phyloP scores from a whole-genome alignment of 2,888 invertebrate species.

The Anoncus sp. region DNA sequence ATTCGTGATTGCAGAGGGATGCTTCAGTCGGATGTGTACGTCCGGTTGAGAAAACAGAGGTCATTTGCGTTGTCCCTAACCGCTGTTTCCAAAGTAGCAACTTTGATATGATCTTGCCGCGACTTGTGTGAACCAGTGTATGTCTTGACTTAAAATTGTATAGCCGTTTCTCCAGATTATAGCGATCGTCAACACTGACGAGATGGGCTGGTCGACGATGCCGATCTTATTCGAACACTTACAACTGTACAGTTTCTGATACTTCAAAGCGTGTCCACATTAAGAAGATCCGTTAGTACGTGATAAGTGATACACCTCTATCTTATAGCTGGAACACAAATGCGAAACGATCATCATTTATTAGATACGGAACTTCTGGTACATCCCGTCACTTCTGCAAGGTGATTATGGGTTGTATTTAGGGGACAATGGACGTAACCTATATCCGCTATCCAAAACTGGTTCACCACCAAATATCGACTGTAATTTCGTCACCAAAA shows the following conservation, averaged over 20 bases:
- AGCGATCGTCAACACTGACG: neutral
- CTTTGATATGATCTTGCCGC: slow-evolving; percentile 14
- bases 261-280: neutral
- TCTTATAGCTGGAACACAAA: no score
- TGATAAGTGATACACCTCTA: neutral
- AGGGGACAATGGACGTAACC: neutral
- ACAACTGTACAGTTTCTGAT: neutral
- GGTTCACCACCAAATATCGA: neutral
- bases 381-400: neutral
- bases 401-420: no score
- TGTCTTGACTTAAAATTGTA: slow-evolving; percentile 5
- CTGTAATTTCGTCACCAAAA: neutral
- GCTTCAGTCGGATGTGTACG: slow-evolving; percentile 26
- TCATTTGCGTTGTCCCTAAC: neutral
- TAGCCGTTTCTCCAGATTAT: neutral
- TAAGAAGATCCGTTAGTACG: neutral
- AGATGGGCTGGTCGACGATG: neutral
- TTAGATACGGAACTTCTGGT: neutral
- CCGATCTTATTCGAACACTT: no score
- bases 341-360: neutral
- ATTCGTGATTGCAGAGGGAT: slow-evolving; percentile 1
- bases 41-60: slow-evolving; percentile 23
- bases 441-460: neutral
- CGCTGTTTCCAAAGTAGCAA: slow-evolving; percentile 20
- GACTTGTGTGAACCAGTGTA: neutral